phyloP scores from a whole-genome alignment of 30 jellyfish, hydroid and myxozoan species.

The Morbakka virulenta region DNA sequence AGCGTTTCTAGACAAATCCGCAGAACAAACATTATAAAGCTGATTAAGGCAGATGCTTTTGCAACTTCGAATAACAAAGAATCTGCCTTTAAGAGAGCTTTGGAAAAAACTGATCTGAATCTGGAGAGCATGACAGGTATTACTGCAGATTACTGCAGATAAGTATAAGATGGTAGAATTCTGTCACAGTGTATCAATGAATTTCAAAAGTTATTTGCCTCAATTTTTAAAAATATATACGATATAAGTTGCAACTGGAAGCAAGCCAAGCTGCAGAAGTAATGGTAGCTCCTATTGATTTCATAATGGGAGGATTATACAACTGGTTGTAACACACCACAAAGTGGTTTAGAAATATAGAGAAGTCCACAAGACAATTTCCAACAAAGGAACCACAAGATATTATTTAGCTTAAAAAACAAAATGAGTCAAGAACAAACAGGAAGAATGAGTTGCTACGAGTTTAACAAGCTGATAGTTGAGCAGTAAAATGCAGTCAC shows the following conservation, averaged over 20 bases:
- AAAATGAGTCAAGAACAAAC: too few relatives aligned
- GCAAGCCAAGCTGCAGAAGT: conserved; percentile 32
- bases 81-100: conserved; percentile 11
- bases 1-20: too few relatives aligned
- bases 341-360: conserved; percentile 5
- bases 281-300: conserved; percentile 13
- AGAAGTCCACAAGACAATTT: conserved; percentile 8
- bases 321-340: conserved; percentile 29
- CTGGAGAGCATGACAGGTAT: conserved; percentile 6
- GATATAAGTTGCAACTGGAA: conserved; percentile 10
- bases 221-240: background rate
- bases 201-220: conserved; percentile 4
- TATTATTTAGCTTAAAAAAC: conserved; percentile 16
- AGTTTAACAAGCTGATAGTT: background rate
- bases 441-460: conserved; percentile 17
- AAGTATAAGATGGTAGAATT: conserved; percentile 17
- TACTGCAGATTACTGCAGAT: conserved; percentile 10
- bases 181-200: conserved; percentile 10
- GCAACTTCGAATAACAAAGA: conserved; percentile 16
- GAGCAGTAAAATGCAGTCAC: too few relatives aligned
- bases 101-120: conserved; percentile 3
- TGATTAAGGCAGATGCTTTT: background rate
- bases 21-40: too few relatives aligned
- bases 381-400: background rate
- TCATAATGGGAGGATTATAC: conserved; percentile 7